phyloP scores from a whole-genome alignment of 2,888 invertebrate genomes.

The Melinaea menophilus region DNA sequence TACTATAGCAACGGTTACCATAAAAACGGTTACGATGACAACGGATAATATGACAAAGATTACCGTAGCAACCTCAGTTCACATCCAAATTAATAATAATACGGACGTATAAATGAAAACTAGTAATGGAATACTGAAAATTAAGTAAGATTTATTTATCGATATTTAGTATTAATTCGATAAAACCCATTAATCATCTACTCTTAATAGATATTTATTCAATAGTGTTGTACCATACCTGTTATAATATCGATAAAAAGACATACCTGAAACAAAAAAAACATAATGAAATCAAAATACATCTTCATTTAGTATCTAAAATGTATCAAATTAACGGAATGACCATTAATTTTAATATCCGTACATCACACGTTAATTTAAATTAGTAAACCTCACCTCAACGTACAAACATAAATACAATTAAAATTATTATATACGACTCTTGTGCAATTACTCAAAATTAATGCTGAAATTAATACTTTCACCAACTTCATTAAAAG shows the following conservation, averaged over 20 bases:
- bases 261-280: conserved; percentile 58
- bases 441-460: conserved; percentile 71
- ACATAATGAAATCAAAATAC: background rate
- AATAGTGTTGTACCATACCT: background rate
- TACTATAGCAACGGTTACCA: no score
- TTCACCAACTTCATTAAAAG: conserved; percentile 72
- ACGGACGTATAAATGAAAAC: no score
- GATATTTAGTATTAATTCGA: no score
- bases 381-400: conserved; percentile 61
- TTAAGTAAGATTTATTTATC: no score
- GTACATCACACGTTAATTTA: conserved; percentile 64
- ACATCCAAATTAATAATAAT: no score
- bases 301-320: conserved; percentile 18
- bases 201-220: background rate
- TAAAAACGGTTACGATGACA: no score
- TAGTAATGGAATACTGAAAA: no score
- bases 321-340: conserved; percentile 50
- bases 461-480: conserved; percentile 77
- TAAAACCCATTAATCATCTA: no score
- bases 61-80: no score
- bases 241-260: conserved; percentile 11
- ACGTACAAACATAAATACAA: conserved; percentile 64
- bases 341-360: conserved; percentile 58
- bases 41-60: no score
- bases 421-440: conserved; percentile 65